phyloP scores from a whole-genome alignment of 2,888 invertebrate genomes.

The Branchellion lobata region DNA sequence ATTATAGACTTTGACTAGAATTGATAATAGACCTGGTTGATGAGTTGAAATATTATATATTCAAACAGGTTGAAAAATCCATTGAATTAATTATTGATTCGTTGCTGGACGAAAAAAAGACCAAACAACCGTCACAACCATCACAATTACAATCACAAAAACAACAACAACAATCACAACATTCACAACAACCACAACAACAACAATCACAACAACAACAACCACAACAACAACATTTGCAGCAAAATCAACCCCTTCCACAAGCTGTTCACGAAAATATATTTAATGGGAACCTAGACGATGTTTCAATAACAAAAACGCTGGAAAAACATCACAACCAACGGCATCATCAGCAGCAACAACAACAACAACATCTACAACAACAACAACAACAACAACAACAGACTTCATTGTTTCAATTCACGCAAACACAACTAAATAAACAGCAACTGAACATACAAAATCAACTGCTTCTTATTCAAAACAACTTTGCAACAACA shows the following conservation, averaged over 20 bases:
- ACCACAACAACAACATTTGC: neutral
- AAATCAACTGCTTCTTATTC: too few species aligned
- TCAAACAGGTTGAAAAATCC: conserved; percentile 5
- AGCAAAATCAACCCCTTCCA: too few species aligned
- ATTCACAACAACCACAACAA: too few species aligned
- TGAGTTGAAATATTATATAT: neutral
- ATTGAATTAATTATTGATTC: neutral
- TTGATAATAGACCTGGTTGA: neutral
- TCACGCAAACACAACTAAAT: neutral
- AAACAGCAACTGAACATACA: neutral
- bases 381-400: too few species aligned
- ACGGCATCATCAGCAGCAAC: neutral
- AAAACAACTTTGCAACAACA: too few species aligned
- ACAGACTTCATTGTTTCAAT: too few species aligned
- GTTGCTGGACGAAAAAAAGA: neutral
- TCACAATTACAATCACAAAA: neutral
- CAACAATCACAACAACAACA: too few species aligned
- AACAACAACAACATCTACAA: neutral
- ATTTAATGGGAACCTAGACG: too few species aligned
- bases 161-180: neutral
- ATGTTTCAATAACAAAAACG: too few species aligned
- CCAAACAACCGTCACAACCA: neutral
- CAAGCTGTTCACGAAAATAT: too few species aligned
- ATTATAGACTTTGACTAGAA: too few species aligned
- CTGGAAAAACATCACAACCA: neutral